Conservation (phyloP, 2,797 vertebrate genomes). For the Clamator glandarius region DNA sequence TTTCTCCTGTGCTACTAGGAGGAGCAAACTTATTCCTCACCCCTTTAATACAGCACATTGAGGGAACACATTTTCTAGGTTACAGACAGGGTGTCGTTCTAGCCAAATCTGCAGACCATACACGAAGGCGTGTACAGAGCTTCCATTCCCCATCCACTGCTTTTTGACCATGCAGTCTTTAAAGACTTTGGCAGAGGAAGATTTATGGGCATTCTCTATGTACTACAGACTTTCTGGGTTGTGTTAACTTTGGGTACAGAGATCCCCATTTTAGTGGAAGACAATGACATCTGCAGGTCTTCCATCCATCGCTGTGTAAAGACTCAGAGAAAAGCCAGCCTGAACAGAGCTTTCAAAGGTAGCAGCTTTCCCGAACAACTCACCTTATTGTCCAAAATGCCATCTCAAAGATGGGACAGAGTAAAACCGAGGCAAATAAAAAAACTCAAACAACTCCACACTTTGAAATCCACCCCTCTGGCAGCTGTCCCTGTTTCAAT, state of each 20-base stretch:
- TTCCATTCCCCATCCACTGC: accelerated
- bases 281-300: not conserved
- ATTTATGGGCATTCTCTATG: not conserved
- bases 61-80: not conserved
- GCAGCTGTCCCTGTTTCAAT: conserved; percentile 59
- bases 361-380: conserved; percentile 40
- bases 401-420: not conserved
- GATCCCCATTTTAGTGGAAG: not conserved
- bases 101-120: not conserved
- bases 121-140: not conserved
- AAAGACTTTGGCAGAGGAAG: not conserved
- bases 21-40: not conserved
- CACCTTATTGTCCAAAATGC: not conserved
- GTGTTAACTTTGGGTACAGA: not conserved
- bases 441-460: not conserved
- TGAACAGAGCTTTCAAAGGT: conserved; percentile 6
- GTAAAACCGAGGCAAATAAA: conserved; percentile 42
- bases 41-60: not conserved
- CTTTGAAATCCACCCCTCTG: conserved; percentile 61
- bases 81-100: not conserved
- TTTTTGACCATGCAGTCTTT: not conserved
- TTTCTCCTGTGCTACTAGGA: not conserved
- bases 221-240: not conserved
- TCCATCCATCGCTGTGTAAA: not conserved
- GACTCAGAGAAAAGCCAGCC: not conserved